phyloP scores from a whole-genome alignment of 1,140 invertebrate genomes.

The Acromyrmex heyeri region DNA sequence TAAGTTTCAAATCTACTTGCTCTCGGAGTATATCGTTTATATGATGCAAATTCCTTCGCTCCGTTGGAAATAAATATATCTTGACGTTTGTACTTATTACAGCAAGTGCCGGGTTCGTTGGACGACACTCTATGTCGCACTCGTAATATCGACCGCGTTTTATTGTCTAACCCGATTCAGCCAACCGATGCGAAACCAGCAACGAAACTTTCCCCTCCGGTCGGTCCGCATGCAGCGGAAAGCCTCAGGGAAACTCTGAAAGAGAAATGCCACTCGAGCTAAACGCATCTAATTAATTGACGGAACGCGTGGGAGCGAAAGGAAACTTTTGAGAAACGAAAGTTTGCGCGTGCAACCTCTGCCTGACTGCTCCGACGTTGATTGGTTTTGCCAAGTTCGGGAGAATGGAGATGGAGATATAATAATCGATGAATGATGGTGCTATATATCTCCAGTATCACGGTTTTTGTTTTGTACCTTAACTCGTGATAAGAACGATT shows the following conservation, averaged over 20 bases:
- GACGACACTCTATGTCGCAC: conserved; percentile 37
- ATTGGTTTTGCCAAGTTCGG: conserved; percentile 56
- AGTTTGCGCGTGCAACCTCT: conserved; percentile 48
- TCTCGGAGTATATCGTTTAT: background rate
- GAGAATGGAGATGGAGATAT: background rate
- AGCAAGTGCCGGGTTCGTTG: conserved; percentile 8
- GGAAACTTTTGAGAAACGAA: conserved; percentile 61
- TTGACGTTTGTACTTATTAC: conserved; percentile 44
- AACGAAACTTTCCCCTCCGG: conserved; percentile 32
- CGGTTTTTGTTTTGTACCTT: conserved; percentile 28
- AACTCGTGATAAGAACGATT: conserved; percentile 45
- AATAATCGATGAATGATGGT: conserved; percentile 43
- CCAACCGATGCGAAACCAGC: conserved; percentile 23
- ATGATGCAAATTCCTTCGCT: background rate
- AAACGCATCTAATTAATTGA: conserved; percentile 74
- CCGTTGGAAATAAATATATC: conserved; percentile 9
- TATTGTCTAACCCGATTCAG: conserved; percentile 39
- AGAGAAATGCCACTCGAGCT: conserved; percentile 42
- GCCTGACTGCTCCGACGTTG: conserved; percentile 48
- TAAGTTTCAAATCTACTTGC: background rate
- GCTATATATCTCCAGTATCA: background rate
- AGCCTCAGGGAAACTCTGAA: conserved; percentile 42
- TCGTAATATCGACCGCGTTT: conserved; percentile 44
- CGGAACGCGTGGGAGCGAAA: conserved; percentile 35
- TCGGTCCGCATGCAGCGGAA: background rate